A percentile compares a stretch with the other conserved stretches of the same genome.
Evolutionary conservation across 2,888 invertebrate species (phyloP).

Genomic region (Ormyrus rosae): DNA sequence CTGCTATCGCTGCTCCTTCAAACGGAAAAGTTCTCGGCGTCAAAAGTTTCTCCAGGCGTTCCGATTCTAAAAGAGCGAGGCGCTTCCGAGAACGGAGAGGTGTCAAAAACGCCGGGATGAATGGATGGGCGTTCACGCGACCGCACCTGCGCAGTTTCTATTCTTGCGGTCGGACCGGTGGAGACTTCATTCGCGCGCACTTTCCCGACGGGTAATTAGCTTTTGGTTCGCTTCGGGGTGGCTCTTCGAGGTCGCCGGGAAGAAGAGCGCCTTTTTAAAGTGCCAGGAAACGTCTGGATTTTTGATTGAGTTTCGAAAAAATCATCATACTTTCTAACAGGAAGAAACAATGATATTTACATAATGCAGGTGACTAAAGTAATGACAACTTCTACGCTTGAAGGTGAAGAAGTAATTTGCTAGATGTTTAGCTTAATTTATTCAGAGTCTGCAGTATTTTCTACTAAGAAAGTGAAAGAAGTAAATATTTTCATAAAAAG

Average conservation of each 20-base stretch:
- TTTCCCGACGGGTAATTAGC: conserved; percentile 44
- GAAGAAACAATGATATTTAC: too few species aligned
- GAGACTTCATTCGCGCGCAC: conserved; percentile 36
- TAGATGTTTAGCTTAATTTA: too few species aligned
- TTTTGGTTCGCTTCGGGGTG: not conserved
- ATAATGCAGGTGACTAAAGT: too few species aligned
- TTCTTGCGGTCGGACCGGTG: conserved; percentile 44
- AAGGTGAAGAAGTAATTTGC: too few species aligned
- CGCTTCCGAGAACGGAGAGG: conserved; percentile 43
- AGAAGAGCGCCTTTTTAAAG: not conserved
- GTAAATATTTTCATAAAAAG: too few species aligned
- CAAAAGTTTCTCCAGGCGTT: too few species aligned
- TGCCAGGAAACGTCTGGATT: not conserved
- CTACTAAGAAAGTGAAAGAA: too few species aligned
- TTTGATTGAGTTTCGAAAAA: not conserved
- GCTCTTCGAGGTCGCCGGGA: not conserved
- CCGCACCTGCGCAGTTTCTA: conserved; percentile 51
- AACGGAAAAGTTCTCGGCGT: not conserved
- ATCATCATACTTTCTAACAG: not conserved
- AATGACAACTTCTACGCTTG: too few species aligned
- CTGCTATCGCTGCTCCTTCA: not conserved
- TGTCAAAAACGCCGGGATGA: conserved; percentile 38
- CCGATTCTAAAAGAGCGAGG: conserved; percentile 10
- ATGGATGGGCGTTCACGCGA: conserved; percentile 14
- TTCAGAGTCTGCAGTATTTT: too few species aligned